Evolutionary conservation across 2,888 invertebrate genomes (phyloP).

Genomic region (Tridacna gigas): DNA sequence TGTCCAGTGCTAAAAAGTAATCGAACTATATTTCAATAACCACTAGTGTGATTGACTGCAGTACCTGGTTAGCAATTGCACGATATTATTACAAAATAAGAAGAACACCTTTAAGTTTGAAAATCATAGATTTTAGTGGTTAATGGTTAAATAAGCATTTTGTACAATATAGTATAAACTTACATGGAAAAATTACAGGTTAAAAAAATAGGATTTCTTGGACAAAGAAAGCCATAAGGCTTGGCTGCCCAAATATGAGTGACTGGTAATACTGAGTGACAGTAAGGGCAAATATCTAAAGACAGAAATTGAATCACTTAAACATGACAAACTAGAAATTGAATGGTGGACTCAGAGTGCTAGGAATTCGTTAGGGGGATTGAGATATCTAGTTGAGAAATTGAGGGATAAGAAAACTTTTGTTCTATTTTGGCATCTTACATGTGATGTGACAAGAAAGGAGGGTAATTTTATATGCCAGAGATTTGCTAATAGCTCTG

Average conservation of each 20-base stretch:
- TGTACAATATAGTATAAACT: not conserved
- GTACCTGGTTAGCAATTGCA: not conserved
- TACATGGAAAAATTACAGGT: not conserved
- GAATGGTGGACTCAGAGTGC: not conserved
- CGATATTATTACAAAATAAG: not conserved
- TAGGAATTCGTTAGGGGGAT: not conserved
- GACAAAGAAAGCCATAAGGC: not conserved
- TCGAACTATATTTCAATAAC: too few relatives aligned
- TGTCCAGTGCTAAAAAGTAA: too few relatives aligned
- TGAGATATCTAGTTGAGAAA: not conserved
- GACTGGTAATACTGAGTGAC: not conserved
- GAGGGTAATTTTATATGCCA: not conserved
- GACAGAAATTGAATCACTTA: not conserved
- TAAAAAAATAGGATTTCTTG: conserved; percentile 1
- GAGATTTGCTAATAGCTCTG: not conserved
- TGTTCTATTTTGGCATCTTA: conserved; percentile 15
- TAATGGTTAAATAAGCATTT: not conserved
- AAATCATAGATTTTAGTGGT: not conserved
- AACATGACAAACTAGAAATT: not conserved
- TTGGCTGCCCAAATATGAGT: not conserved
- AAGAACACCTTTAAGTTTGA: not conserved
- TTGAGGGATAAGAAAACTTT: conserved; percentile 8
- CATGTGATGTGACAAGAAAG: conserved; percentile 6
- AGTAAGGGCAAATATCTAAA: conserved; percentile 24
- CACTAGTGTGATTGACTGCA: not conserved